A percentile compares a stretch with the other conserved stretches of the same genome.
These are phyloP conservation scores for Elephas maximus DNA, from an alignment of 2,113 vertebrate species.

Conservation along the genomic window DNA sequence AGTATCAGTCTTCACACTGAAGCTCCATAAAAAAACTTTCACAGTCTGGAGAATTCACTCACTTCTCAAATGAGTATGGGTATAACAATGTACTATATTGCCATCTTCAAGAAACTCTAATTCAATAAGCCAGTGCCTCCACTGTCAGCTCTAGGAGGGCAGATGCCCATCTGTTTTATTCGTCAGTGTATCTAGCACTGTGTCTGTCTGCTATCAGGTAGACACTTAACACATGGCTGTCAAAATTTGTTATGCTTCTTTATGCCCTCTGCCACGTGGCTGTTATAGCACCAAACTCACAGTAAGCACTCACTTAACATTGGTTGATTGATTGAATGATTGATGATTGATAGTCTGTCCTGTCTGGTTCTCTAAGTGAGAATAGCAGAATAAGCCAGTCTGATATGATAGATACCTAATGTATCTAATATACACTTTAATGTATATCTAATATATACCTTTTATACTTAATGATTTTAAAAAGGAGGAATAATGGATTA, in stretches of 20 bases:
- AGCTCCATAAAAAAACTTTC: background rate
- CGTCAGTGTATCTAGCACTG: background rate
- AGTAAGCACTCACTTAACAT: background rate
- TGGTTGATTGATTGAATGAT: background rate
- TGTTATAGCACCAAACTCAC: background rate
- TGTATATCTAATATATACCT: background rate
- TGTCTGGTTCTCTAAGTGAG: conserved; percentile 33
- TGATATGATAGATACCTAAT: background rate
- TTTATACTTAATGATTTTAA: background rate
- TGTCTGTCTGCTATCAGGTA: background rate
- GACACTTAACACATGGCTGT: conserved; percentile 20
- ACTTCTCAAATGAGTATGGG: background rate
- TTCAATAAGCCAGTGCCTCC: background rate
- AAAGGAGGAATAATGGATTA: background rate
- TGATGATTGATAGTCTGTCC: background rate
- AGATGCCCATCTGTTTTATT: background rate
- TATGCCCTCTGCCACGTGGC: conserved; percentile 26
- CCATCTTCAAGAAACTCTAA: background rate
- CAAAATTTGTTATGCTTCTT: conserved; percentile 27
- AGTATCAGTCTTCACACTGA: background rate
- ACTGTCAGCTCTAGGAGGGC: background rate
- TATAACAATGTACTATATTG: background rate
- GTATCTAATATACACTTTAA: background rate
- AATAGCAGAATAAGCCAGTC: background rate
- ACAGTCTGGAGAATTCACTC: background rate